phyloP scores from a whole-genome alignment of 2,797 vertebrate genomes.

The Tenualosa ilisha region DNA sequence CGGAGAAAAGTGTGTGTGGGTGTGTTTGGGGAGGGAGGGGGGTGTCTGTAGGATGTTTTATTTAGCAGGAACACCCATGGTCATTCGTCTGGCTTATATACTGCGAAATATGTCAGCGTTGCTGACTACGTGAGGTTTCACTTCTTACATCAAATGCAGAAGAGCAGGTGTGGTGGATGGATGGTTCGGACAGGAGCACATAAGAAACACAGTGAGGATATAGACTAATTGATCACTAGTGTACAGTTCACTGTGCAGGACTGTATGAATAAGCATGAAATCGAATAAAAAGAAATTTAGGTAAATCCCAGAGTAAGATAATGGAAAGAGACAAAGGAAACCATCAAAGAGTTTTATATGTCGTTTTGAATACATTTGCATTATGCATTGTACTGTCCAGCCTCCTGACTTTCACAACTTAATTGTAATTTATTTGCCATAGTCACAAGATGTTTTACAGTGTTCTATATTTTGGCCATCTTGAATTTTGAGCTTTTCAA shows the following conservation, averaged over 20 bases:
- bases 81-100: slow-evolving; percentile 4
- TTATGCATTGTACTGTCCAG: slow-evolving; percentile 1
- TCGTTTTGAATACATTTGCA: neutral
- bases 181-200: neutral
- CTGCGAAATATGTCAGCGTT: neutral
- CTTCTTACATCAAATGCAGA: neutral
- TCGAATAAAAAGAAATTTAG: neutral
- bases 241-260: neutral
- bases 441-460: neutral
- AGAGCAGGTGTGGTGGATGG: neutral
- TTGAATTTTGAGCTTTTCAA: neutral
- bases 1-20: neutral
- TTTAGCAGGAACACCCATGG: neutral
- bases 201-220: neutral
- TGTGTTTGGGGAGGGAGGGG: neutral
- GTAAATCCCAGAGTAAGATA: neutral
- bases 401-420: neutral
- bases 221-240: neutral
- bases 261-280: neutral
- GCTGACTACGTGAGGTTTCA: neutral
- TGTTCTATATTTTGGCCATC: neutral
- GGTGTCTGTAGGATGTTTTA: slow-evolving; percentile 13
- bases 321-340: neutral
- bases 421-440: neutral
- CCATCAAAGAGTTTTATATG: neutral